A percentile compares a stretch with the other conserved stretches of the same genome.
These are phyloP conservation scores for Acropternis orthonyx DNA, from an alignment of 2,797 vertebrate genomes.

Conservation along the genomic window DNA sequence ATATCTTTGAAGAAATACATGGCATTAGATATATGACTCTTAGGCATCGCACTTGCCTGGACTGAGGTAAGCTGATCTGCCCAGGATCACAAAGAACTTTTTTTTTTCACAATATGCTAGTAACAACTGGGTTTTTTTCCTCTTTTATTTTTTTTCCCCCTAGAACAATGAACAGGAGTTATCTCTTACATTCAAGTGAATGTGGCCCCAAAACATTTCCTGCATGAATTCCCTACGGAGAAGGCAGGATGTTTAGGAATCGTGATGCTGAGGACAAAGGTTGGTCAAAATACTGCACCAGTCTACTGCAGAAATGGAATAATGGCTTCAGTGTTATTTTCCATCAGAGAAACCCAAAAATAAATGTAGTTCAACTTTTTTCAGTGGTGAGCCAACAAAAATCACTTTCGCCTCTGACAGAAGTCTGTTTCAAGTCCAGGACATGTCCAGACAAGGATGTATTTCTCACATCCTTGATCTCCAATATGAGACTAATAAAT, in stretches of 20 bases:
- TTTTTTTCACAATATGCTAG: neutral
- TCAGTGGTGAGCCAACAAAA: neutral
- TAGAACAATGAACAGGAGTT: constrained; percentile 55
- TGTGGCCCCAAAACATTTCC: constrained; percentile 53
- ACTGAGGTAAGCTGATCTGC: neutral
- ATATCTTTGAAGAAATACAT: neutral
- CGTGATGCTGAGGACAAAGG: constrained; percentile 10
- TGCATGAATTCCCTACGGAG: constrained; percentile 44
- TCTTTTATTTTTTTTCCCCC: neutral
- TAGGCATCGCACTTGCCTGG: neutral
- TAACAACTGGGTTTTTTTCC: neutral
- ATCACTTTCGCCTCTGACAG: neutral
- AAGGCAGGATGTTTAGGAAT: constrained; percentile 64
- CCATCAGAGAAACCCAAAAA: constrained; percentile 23
- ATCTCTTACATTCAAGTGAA: constrained; percentile 37
- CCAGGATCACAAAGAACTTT: neutral
- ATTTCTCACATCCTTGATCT: constrained; percentile 1
- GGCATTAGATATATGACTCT: neutral
- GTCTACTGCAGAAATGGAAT: neutral
- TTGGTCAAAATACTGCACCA: constrained; percentile 27
- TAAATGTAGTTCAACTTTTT: neutral
- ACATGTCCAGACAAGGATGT: neutral
- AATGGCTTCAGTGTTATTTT: constrained; percentile 31
- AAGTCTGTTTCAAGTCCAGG: neutral
- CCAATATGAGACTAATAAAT: neutral